Conservation (phyloP, 1,140 invertebrate genomes). For the Atta colombica region DNA sequence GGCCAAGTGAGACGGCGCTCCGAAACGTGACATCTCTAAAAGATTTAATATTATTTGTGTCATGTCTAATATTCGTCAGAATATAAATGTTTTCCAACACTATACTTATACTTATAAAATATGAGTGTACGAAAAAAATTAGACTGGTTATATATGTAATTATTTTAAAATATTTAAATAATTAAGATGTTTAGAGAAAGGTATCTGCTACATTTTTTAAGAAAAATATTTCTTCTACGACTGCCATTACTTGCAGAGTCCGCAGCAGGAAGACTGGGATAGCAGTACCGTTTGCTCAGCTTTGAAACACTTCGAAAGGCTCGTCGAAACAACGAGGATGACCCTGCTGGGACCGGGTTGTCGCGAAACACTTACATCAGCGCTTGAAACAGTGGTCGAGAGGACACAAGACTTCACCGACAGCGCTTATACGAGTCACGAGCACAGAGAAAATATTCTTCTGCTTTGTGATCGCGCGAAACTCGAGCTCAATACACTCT, state of each 20-base stretch:
- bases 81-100: neutral
- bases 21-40: constrained; percentile 21
- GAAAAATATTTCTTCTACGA: constrained; percentile 19
- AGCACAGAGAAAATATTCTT: constrained; percentile 98
- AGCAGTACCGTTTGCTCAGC: constrained; percentile 92
- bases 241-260: constrained; percentile 76
- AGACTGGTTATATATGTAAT: neutral
- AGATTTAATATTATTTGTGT: constrained; percentile 38
- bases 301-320: constrained; percentile 93
- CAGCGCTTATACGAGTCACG: constrained; percentile 98
- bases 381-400: constrained; percentile 96
- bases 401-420: constrained; percentile 99
- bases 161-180: constrained; percentile 7
- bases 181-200: neutral
- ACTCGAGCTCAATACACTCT: constrained; percentile 94
- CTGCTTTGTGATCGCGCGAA: constrained; percentile 95
- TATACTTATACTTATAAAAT: neutral
- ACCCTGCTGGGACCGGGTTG: constrained; percentile 87
- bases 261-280: constrained; percentile 89
- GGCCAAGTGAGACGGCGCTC: constrained; percentile 9
- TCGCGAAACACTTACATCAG: constrained; percentile 92
- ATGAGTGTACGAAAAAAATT: no score
- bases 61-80: neutral
- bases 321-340: constrained; percentile 94
- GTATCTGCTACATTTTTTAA: neutral